These are phyloP conservation scores for Panzeria rudis DNA, from an alignment of 2,888 invertebrate species.

Conservation along the genomic window DNA sequence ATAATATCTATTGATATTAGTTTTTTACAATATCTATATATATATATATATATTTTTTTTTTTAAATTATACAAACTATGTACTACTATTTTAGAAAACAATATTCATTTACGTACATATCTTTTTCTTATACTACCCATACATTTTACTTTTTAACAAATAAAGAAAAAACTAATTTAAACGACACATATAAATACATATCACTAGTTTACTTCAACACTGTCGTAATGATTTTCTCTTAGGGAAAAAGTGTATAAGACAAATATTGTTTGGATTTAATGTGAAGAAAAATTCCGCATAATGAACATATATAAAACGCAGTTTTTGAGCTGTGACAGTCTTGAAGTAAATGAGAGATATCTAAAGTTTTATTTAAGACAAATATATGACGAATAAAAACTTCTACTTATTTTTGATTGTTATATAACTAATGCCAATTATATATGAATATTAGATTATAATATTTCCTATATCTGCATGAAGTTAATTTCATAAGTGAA, in stretches of 20 bases:
- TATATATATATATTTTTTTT: slow-evolving; percentile 18
- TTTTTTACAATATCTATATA: slow-evolving; percentile 6
- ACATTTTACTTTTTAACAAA: slow-evolving; percentile 20
- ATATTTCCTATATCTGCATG: slow-evolving; percentile 6
- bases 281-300: not conserved
- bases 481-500: not conserved
- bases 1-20: slow-evolving; percentile 31
- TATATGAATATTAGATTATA: slow-evolving; percentile 31
- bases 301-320: too few species aligned
- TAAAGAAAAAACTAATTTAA: slow-evolving; percentile 49
- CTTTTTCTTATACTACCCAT: slow-evolving; percentile 37
- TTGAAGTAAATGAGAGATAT: slow-evolving; percentile 1
- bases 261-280: not conserved
- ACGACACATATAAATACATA: slow-evolving; percentile 26
- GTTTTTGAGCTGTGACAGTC: not conserved
- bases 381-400: slow-evolving; percentile 58
- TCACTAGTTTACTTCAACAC: not conserved
- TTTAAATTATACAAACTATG: slow-evolving; percentile 45
- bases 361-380: slow-evolving; percentile 49
- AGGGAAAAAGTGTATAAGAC: not conserved
- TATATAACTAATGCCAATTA: not conserved
- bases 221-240: not conserved
- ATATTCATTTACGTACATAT: slow-evolving; percentile 50
- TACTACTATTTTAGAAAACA: slow-evolving; percentile 24
- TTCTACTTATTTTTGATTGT: slow-evolving; percentile 40